Conservation (phyloP, 1,140 invertebrate species). For the Macrobrachium nipponense region DNA sequence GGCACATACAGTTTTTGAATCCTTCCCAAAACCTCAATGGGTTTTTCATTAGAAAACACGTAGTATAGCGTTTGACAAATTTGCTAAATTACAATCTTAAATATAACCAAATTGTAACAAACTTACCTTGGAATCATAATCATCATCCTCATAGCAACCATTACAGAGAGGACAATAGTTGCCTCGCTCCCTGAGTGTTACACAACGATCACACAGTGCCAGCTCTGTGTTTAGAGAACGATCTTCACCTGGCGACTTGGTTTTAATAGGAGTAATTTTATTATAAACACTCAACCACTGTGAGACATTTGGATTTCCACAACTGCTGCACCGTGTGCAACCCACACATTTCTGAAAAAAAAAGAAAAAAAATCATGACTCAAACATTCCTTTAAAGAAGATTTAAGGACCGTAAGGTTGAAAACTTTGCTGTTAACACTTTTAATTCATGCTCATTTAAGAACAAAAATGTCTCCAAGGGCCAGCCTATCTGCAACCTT, state of each 20-base stretch:
- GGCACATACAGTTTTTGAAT: too few species aligned
- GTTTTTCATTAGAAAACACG: too few species aligned
- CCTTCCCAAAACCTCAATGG: too few species aligned
- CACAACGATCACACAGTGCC: slow-evolving; percentile 88
- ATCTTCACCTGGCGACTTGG: neutral
- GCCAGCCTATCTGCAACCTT: too few species aligned
- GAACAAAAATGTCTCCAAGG: too few species aligned
- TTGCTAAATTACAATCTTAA: neutral
- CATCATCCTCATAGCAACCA: slow-evolving; percentile 92
- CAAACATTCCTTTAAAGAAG: neutral
- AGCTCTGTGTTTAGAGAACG: slow-evolving; percentile 72
- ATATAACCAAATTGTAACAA: neutral
- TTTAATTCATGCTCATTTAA: too few species aligned
- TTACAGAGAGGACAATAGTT: slow-evolving; percentile 94
- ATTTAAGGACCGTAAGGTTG: neutral
- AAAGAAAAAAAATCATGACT: neutral
- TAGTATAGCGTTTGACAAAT: too few species aligned
- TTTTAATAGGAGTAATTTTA: neutral
- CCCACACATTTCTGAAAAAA: slow-evolving; percentile 82
- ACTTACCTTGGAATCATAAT: slow-evolving; percentile 86
- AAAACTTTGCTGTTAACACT: neutral
- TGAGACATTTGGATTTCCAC: slow-evolving; percentile 80
- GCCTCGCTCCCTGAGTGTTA: slow-evolving; percentile 86
- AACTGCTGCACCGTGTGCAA: slow-evolving; percentile 91
- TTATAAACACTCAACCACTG: slow-evolving; percentile 38